A percentile compares a stretch with the other conserved stretches of the same genome.
Conservation (phyloP, 2,113 vertebrate species). For the Thunnus thynnus region DNA sequence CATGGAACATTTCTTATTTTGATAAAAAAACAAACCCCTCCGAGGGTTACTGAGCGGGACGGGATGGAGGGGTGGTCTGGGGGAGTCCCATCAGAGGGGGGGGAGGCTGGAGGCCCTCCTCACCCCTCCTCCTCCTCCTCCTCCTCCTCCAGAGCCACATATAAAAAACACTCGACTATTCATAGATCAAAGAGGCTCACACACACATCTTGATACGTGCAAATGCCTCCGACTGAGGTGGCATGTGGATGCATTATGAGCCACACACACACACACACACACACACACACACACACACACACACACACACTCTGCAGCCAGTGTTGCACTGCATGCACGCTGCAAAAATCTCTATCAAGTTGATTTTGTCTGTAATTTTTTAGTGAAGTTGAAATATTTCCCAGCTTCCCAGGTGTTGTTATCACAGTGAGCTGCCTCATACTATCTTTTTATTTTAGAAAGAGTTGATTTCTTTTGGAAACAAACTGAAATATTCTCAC, state of each 20-base stretch:
- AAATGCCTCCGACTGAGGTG: conserved; percentile 29
- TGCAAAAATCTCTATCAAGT: background rate
- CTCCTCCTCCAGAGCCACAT: conserved; percentile 30
- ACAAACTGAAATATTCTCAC: no score
- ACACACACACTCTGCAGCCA: background rate
- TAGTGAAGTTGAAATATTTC: no score
- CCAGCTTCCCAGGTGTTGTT: no score
- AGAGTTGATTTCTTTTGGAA: no score
- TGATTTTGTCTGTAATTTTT: no score
- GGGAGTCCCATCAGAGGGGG: background rate
- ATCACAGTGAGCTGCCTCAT: no score
- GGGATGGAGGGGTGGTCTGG: background rate
- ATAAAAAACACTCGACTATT: conserved; percentile 53
- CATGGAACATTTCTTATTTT: conserved; percentile 58
- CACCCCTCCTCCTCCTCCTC: conserved; percentile 25
- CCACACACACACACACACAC: conserved; percentile 10
- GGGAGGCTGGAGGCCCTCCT: background rate
- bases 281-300: conserved; percentile 5
- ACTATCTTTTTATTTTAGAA: no score
- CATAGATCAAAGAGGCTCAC: conserved; percentile 58
- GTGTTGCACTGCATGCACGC: background rate
- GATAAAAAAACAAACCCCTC: conserved; percentile 43
- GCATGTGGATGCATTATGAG: conserved; percentile 23
- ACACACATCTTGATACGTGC: conserved; percentile 44
- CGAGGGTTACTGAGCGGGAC: conserved; percentile 30